Base-by-base conservation (phyloP, 2,888 invertebrate genomes). In the Quadroppia sp. region DNA sequence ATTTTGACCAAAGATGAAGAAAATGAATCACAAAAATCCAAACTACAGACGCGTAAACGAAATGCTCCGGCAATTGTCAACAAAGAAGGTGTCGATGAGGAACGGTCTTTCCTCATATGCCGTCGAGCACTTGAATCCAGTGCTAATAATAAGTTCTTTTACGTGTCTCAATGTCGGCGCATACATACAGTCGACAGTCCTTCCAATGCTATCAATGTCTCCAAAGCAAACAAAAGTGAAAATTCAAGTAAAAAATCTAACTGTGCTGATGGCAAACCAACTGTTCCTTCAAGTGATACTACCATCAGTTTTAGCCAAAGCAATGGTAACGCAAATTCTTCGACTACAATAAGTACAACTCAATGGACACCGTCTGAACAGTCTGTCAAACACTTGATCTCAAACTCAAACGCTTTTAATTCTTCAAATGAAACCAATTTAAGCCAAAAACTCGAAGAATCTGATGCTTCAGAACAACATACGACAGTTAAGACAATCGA, bases 91-190 rank as follows among this genome's bases (percentile, higher is more conserved):
- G 92, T 95, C 45, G 95, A 96, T 83, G 84, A 95, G 73, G 94
- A 95, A 82, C 87, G 96, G 74, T 95, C 95, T 81, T 93, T 94
- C 83, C 94, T 95, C 84, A 96, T 96, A 79, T 84, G 84, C 78
- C 84, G 87, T 82, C 87, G 85, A 69, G 86, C 87, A n/a, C 92
- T 96, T 77, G 93, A 94, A 83, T 94, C 92, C 82, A 94, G 93
- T 81, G 92, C 92, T 0, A 94, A 94, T 30, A 75, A 75, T 61
- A 72, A 72, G 17, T 40, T 72, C 13, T 72, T 72, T 40, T 72
- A 72, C n/a, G 72, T 72, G 11, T 72, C 72, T 17, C 28, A 36
- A n/a, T 59, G 25, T 36, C 32, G 72, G 25, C 50, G 53, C 13
- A 72, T 72, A 56, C 72, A 72, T 23, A 50, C 48, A 2, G 53